A percentile compares a stretch with the other conserved stretches of the same genome.
These are phyloP conservation scores for Drosophila eohydei DNA, from an alignment of 2,888 invertebrate species.

Conservation along the genomic window DNA sequence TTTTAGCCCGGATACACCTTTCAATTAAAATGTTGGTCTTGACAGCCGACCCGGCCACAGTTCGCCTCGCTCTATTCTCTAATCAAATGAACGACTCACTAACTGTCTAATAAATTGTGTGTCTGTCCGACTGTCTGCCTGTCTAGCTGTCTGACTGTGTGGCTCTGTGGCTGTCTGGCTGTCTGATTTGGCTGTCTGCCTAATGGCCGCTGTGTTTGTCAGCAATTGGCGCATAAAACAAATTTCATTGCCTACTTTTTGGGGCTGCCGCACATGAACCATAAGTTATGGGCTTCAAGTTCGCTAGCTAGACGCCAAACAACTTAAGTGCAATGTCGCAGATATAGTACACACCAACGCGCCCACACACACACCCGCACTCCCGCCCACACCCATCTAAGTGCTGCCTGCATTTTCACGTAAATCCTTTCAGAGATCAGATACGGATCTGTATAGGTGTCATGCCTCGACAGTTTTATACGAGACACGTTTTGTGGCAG, in stretches of 20 bases:
- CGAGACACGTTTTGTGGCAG: conserved; percentile 21
- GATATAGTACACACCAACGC: conserved; percentile 13
- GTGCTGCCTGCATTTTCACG: conserved; percentile 27
- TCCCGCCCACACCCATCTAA: not conserved
- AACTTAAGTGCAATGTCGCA: conserved; percentile 40
- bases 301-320: conserved; percentile 32
- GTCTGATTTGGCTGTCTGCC: conserved; percentile 43
- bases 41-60: conserved; percentile 14
- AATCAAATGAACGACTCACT: conserved; percentile 16
- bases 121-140: not conserved
- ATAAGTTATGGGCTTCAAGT: conserved; percentile 28
- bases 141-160: not conserved
- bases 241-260: conserved; percentile 66
- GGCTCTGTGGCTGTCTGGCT: not conserved
- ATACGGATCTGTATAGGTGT: conserved; percentile 10
- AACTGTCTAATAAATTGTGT: conserved; percentile 25
- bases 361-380: not conserved
- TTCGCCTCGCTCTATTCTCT: not conserved
- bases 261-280: conserved; percentile 17
- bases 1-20: conserved; percentile 25
- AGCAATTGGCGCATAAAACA: conserved; percentile 58
- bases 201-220: conserved; percentile 50
- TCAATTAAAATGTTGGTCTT: conserved; percentile 40
- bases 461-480: conserved; percentile 13
- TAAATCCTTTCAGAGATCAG: conserved; percentile 26